These are phyloP conservation scores for Danio choprae DNA, from an alignment of 2,797 vertebrate genomes.

Conservation along the genomic window DNA sequence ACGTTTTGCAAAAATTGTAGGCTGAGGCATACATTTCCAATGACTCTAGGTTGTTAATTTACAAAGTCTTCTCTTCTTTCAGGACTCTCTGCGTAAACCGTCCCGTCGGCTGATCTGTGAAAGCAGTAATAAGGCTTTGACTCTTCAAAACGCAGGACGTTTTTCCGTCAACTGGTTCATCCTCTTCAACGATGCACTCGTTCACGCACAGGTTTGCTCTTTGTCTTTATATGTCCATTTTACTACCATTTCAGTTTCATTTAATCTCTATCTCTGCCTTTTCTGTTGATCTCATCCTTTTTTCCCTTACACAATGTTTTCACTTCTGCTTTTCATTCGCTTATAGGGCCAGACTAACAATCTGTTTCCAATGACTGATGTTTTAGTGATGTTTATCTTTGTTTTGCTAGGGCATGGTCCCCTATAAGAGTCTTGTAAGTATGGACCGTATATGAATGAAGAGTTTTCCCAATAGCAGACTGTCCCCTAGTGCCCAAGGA, in stretches of 20 bases:
- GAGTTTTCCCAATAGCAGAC: conserved; percentile 33
- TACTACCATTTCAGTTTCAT: not conserved
- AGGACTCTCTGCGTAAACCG: conserved; percentile 90
- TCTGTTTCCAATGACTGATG: conserved; percentile 22
- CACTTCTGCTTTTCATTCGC: not conserved
- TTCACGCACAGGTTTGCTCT: conserved; percentile 91
- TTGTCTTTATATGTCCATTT: not conserved
- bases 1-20: too few relatives aligned
- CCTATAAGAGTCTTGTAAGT: conserved; percentile 84
- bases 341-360: conserved; percentile 18
- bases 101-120: conserved; percentile 91
- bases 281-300: conserved; percentile 62
- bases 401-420: conserved; percentile 83
- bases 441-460: conserved; percentile 63
- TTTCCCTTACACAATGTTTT: conserved; percentile 9
- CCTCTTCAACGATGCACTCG: conserved; percentile 92
- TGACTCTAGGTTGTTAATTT: not conserved
- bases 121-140: conserved; percentile 89
- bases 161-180: conserved; percentile 98
- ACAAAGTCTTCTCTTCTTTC: not conserved
- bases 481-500: conserved; percentile 54
- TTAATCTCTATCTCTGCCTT: conserved; percentile 50
- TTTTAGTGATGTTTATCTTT: conserved; percentile 76
- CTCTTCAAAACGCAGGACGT: conserved; percentile 90
- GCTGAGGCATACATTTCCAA: too few relatives aligned